Conservation (phyloP, 2,888 invertebrate species). For the Aleiodes alternator region DNA sequence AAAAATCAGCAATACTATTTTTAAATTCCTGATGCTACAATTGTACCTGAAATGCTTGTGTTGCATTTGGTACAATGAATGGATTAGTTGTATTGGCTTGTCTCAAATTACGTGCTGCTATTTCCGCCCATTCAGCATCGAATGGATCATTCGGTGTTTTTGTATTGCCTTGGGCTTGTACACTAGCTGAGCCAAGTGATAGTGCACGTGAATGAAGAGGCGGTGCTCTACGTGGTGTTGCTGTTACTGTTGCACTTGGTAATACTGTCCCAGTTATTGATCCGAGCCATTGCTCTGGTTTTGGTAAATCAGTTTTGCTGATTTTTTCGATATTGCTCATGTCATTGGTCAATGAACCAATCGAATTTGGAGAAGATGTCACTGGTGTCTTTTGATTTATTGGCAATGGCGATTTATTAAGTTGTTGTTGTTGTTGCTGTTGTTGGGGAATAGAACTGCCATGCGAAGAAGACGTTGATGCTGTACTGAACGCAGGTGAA, state of each 20-base stretch:
- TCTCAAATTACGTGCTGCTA: conserved; percentile 77
- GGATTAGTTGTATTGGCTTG: conserved; percentile 79
- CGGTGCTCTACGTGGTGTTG: conserved; percentile 76
- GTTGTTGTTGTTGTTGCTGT: conserved; percentile 43
- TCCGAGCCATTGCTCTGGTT: conserved; percentile 90
- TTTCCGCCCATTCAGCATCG: conserved; percentile 89
- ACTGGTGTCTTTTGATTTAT: conserved; percentile 60
- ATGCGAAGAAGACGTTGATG: conserved; percentile 70
- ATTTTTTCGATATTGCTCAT: conserved; percentile 18
- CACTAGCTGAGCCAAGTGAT: conserved; percentile 72
- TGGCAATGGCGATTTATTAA: conserved; percentile 66
- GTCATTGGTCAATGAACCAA: conserved; percentile 55
- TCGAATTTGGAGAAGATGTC: conserved; percentile 63
- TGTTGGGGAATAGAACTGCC: conserved; percentile 58
- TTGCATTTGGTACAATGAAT: conserved; percentile 77
- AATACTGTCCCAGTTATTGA: conserved; percentile 82
- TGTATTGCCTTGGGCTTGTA: conserved; percentile 31
- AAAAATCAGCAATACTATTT: conserved; percentile 68
- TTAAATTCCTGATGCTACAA: conserved; percentile 76
- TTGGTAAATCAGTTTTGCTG: conserved; percentile 78
- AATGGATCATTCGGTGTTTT: conserved; percentile 81
- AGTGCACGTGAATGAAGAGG: conserved; percentile 77
- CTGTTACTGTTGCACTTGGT: conserved; percentile 62
- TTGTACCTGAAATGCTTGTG: conserved; percentile 80
- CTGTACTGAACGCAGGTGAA: conserved; percentile 72